Conservation (phyloP, 2,888 invertebrate species). For the Drosophila helvetica region DNA sequence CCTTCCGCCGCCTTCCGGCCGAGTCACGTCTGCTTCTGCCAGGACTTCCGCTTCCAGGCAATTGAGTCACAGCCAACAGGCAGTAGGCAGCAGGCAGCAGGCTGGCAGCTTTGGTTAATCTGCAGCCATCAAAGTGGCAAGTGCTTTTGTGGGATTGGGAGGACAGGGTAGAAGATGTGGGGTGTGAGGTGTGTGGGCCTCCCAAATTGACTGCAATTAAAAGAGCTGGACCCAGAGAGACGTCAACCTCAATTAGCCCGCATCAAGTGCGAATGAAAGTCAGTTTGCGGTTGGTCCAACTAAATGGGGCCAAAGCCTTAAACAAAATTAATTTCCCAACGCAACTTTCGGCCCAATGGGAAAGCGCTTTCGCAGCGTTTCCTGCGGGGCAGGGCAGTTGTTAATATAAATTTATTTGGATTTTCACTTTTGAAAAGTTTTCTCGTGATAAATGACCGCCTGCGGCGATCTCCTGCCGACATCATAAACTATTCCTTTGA, state of each 20-base stretch:
- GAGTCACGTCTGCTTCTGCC: conserved; percentile 23
- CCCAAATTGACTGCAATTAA: conserved; percentile 63
- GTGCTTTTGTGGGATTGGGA: conserved; percentile 25
- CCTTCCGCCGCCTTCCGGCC: conserved; percentile 10
- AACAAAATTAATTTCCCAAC: conserved; percentile 26
- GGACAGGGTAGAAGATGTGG: conserved; percentile 12
- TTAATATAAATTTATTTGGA: conserved; percentile 45
- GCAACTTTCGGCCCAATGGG: conserved; percentile 13
- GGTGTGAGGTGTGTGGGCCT: not conserved
- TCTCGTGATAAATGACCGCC: conserved; percentile 31
- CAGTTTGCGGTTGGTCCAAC: conserved; percentile 15
- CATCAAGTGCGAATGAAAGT: conserved; percentile 45
- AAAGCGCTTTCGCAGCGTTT: not conserved
- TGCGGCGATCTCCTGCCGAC: conserved; percentile 29
- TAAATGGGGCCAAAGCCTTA: conserved; percentile 22
- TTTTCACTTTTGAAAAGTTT: conserved; percentile 37
- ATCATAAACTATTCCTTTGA: conserved; percentile 49
- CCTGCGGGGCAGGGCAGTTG: conserved; percentile 9
- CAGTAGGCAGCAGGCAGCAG: conserved; percentile 7
- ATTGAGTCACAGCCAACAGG: conserved; percentile 14
- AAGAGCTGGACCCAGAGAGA: conserved; percentile 11
- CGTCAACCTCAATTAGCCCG: conserved; percentile 41
- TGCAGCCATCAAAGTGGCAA: conserved; percentile 10
- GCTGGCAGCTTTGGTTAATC: conserved; percentile 21
- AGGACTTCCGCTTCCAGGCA: conserved; percentile 33